Percentiles rank a stretch among this genome's conserved stretches.
These are phyloP conservation scores for Eurystomus glaucurus DNA, from an alignment of 2,797 vertebrate genomes.

Conservation along the genomic window DNA sequence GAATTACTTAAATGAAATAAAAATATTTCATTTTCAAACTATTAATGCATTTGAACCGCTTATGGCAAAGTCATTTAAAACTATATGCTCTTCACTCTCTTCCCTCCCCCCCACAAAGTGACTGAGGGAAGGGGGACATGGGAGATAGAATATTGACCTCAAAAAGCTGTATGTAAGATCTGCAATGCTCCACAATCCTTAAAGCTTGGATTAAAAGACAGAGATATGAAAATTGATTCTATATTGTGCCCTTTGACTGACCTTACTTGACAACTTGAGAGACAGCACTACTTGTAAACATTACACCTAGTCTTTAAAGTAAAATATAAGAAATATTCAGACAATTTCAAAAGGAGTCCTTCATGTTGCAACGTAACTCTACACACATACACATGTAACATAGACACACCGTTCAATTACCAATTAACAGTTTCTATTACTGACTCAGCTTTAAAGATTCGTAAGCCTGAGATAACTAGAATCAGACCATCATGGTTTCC, in stretches of 20 bases:
- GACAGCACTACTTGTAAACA: neutral
- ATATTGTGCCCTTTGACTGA: neutral
- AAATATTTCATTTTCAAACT: slow-evolving; percentile 76
- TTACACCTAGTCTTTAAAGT: neutral
- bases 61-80: slow-evolving; percentile 13
- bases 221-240: neutral
- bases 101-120: neutral
- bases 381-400: neutral
- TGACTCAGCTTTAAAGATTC: neutral
- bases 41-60: neutral
- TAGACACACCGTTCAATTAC: neutral
- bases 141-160: neutral
- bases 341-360: neutral
- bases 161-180: neutral
- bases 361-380: neutral
- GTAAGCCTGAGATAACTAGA: neutral
- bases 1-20: slow-evolving; percentile 71
- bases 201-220: neutral
- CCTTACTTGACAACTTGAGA: neutral
- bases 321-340: neutral
- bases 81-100: neutral
- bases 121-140: neutral
- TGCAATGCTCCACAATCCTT: neutral
- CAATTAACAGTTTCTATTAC: neutral
- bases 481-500: neutral